These are phyloP conservation scores for Drosophila insularis DNA, from an alignment of 1,140 invertebrate species.

Conservation along the genomic window DNA sequence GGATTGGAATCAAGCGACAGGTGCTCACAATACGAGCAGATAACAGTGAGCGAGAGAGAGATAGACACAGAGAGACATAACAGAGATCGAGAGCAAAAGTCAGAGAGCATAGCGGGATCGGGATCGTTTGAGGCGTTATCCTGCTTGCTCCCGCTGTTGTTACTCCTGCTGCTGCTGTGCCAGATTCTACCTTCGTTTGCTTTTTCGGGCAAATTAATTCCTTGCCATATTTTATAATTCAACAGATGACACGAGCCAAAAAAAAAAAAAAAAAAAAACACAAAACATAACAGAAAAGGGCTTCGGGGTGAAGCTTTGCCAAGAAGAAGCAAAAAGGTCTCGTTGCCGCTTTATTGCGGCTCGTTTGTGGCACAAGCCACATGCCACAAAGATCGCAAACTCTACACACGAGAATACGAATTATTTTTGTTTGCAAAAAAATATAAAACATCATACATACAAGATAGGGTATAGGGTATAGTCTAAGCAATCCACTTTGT, in stretches of 20 bases:
- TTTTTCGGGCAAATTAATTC: constrained; percentile 72
- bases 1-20: constrained; percentile 53
- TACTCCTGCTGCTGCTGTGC: constrained; percentile 63
- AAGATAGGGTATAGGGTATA: neutral
- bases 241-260: constrained; percentile 81
- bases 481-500: no score
- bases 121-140: constrained; percentile 45
- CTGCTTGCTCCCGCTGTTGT: constrained; percentile 36
- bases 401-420: constrained; percentile 9
- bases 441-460: no score
- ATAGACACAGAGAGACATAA: constrained; percentile 36
- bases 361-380: constrained; percentile 77
- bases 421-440: neutral
- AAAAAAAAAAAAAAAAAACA: constrained; percentile 13
- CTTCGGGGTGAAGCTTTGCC: constrained; percentile 30
- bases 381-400: constrained; percentile 34
- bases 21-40: constrained; percentile 45
- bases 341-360: constrained; percentile 50
- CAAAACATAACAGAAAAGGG: constrained; percentile 17
- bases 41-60: constrained; percentile 27
- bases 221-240: constrained; percentile 81
- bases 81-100: constrained; percentile 30
- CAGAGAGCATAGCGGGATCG: constrained; percentile 59
- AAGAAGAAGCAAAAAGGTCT: constrained; percentile 38
- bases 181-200: constrained; percentile 56